Evolutionary conservation across 2,888 invertebrate species (phyloP).

Genomic region (Phlogophora meticulosa): DNA sequence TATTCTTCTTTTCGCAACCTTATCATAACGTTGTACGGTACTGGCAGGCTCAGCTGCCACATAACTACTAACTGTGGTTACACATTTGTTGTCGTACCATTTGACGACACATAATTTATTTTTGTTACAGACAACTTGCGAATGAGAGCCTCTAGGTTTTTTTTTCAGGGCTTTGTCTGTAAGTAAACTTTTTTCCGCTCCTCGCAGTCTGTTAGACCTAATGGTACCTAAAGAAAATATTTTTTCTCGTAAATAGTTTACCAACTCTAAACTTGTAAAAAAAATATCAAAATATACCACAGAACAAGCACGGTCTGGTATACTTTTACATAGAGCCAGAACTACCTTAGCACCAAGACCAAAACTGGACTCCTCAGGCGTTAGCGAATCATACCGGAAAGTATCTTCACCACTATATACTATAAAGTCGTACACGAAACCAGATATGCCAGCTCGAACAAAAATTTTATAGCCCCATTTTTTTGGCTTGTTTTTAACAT

Average conservation of each 20-base stretch:
- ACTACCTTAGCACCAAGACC: constrained; percentile 21
- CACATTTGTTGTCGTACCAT: constrained; percentile 49
- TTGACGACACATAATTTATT: constrained; percentile 33
- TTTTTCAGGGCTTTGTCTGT: constrained; percentile 26
- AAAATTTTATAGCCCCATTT: constrained; percentile 19
- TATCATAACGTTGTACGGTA: constrained; percentile 38
- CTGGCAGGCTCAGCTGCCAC: constrained; percentile 28
- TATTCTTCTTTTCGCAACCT: constrained; percentile 29
- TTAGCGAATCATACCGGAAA: constrained; percentile 9
- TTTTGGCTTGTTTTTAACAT: constrained; percentile 58
- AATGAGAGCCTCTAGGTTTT: constrained; percentile 43
- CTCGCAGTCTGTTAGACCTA: constrained; percentile 36
- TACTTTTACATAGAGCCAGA: constrained; percentile 20
- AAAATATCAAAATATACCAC: constrained; percentile 16
- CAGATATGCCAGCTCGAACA: constrained; percentile 15
- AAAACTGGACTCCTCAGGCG: constrained; percentile 12
- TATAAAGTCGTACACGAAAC: constrained; percentile 13
- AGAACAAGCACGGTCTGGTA: constrained; percentile 21
- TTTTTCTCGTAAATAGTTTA: constrained; percentile 7
- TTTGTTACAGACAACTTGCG: constrained; percentile 38
- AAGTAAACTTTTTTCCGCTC: constrained; percentile 17
- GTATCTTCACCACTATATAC: constrained; percentile 27
- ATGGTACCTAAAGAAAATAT: constrained; percentile 34
- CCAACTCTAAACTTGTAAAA: constrained; percentile 12
- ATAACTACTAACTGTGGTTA: constrained; percentile 41